These are phyloP conservation scores for Ataeniobius toweri DNA, from an alignment of 2,797 vertebrate genomes.

Conservation along the genomic window DNA sequence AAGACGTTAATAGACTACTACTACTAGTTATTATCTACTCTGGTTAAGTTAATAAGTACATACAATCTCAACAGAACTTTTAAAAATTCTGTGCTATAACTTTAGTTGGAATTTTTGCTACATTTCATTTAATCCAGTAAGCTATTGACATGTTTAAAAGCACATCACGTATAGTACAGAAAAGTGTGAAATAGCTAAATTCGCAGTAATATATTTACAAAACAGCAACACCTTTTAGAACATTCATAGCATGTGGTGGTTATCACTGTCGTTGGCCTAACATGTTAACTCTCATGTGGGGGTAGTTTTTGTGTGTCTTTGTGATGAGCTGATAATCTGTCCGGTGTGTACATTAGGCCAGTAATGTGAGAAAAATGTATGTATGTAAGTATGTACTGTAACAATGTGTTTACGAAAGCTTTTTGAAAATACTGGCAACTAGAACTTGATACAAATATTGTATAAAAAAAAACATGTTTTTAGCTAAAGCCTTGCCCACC, in stretches of 20 bases:
- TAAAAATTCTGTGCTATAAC: background rate
- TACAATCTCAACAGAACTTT: background rate
- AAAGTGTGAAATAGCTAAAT: background rate
- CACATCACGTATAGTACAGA: background rate
- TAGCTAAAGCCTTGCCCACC: background rate
- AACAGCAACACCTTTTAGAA: background rate
- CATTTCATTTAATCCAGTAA: background rate
- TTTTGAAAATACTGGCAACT: background rate
- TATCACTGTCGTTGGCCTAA: background rate
- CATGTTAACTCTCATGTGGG: background rate
- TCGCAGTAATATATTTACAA: background rate
- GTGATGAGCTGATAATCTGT: background rate
- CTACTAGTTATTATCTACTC: background rate
- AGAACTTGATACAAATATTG: conserved; percentile 16
- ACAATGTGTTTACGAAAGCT: background rate
- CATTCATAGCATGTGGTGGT: background rate
- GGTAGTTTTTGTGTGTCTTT: background rate
- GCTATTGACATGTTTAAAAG: background rate
- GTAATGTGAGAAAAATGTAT: background rate
- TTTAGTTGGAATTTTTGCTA: background rate
- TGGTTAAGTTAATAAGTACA: background rate
- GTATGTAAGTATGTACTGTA: background rate
- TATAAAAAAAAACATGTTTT: conserved; percentile 6
- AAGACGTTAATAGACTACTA: background rate
- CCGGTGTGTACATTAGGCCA: background rate